Evolutionary conservation across 2,888 invertebrate species (phyloP), one percentile per base, ranked within the genome.

Genomic region (Trissolcus japonicus): DNA sequence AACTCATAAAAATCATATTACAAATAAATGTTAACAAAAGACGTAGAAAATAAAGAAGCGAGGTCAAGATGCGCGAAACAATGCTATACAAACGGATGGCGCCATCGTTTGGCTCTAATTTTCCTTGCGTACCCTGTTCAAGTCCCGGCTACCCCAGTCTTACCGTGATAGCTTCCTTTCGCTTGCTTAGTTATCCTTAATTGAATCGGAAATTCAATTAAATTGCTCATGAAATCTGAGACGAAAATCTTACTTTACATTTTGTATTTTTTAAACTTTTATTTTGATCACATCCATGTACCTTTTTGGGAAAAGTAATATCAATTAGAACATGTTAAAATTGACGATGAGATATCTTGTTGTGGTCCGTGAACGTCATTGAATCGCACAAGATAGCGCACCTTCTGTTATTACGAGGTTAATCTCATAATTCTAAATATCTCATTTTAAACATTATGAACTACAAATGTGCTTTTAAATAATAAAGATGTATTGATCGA

Each of bases 11-110:
- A 29, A 29, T 29, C 2, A 29, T 29, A 29, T 29, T 29, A 29
- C 29, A 4, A 4, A 29, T 29, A 29, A 29, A 29, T 29, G 29
- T 29, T 3, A 29, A 29, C 6, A 29, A 29, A 29, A 29, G 29
- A 29, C 2, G 7, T 3, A 1, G 29, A 29, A 4, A 1, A 56
- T 56, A 68, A 67, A 29, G 40, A 55, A 60, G 56, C 74, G 62
- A 69, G 78, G 76, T 74, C 76, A 69, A 74, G 79, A 82, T 80
- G 82, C 85, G 85, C 85, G 86, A 83, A 84, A 84, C 85, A 85
- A 85, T 86, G 85, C 84, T 80, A 84, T 80, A 83, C 83, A 84
- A 84, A 83, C 57, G 69, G 73, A 80, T 78, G 83, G 82, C 84
- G 84, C 83, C 83, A 72, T 78, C 74, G 78, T 65, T 82, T 81